Evolutionary conservation across 2,888 invertebrate species (phyloP), one percentile per base, ranked within the genome.

Genomic region (Zhuqinia jingwanae): DNA sequence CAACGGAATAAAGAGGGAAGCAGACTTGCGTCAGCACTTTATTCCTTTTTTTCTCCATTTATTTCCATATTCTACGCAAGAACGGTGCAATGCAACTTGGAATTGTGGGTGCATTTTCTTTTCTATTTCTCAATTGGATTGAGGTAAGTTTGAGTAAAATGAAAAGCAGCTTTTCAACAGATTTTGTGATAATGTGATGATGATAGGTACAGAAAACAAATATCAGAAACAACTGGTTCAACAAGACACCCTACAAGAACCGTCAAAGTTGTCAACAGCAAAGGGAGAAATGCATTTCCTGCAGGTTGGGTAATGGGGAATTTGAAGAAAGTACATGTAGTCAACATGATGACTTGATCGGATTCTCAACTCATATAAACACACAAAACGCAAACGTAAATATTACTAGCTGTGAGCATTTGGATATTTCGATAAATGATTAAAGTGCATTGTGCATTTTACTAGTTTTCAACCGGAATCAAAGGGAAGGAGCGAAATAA

Each of bases 251-350:
- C 60, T 77, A 27, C 60, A 76, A 13, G 15, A 76, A 76, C 17
- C 56, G 75, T 42, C 60, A 42, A 77, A 60, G 77, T 45, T 77
- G 77, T 77, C 77, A 77, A 30, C n/a, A n/a, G n/a, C n/a, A n/a
- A 30, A 60, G n/a, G 77, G 15, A 20, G 36, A 17, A 58, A 76
- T 20, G n/a, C n/a, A n/a, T n/a, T n/a, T n/a, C n/a, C n/a, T n/a
- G n/a, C n/a, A n/a, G n/a, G n/a, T n/a, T n/a, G n/a, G n/a, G n/a
- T n/a, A n/a, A n/a, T n/a, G n/a, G n/a, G n/a, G n/a, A n/a, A n/a
- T n/a, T n/a, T n/a, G n/a, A n/a, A n/a, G n/a, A n/a, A n/a, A n/a
- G n/a, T n/a, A n/a, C n/a, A n/a, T n/a, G n/a, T n/a, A n/a, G n/a
- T n/a, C n/a, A n/a, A n/a, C n/a, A n/a, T n/a, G n/a, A n/a, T n/a